phyloP scores from a whole-genome alignment of 2,888 invertebrate genomes.

The Ormyrus labotus region DNA sequence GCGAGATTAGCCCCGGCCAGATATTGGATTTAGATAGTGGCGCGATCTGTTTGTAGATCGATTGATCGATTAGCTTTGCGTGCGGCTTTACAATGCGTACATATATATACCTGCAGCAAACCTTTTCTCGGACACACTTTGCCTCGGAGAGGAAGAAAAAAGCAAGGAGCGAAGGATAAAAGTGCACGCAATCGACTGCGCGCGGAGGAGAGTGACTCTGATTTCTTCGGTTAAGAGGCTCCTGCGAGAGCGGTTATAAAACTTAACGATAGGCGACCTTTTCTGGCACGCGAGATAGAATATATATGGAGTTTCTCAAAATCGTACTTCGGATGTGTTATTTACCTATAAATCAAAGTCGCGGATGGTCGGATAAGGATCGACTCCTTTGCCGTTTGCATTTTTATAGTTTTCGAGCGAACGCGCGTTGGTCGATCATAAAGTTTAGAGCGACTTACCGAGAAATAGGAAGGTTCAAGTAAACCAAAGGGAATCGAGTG shows the following conservation, averaged over 20 bases:
- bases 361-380: conserved; percentile 10
- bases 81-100: neutral
- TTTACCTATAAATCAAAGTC: conserved; percentile 53
- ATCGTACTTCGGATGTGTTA: conserved; percentile 47
- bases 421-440: too few relatives aligned
- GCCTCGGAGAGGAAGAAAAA: neutral
- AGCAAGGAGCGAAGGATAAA: conserved; percentile 15
- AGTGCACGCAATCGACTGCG: conserved; percentile 50
- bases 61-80: conserved; percentile 57
- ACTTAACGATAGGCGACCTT: conserved; percentile 53
- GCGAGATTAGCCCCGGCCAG: conserved; percentile 66
- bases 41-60: conserved; percentile 63
- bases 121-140: conserved; percentile 30
- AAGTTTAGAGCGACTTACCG: too few relatives aligned
- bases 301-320: conserved; percentile 52
- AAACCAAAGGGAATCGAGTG: too few relatives aligned
- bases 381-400: neutral
- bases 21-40: conserved; percentile 73
- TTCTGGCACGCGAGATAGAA: conserved; percentile 16
- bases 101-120: conserved; percentile 26
- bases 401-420: neutral
- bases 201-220: conserved; percentile 38
- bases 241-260: conserved; percentile 52
- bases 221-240: conserved; percentile 32
- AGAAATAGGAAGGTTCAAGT: too few relatives aligned